These are phyloP conservation scores for Boloria selene DNA, from an alignment of 2,888 invertebrate genomes.

Conservation along the genomic window DNA sequence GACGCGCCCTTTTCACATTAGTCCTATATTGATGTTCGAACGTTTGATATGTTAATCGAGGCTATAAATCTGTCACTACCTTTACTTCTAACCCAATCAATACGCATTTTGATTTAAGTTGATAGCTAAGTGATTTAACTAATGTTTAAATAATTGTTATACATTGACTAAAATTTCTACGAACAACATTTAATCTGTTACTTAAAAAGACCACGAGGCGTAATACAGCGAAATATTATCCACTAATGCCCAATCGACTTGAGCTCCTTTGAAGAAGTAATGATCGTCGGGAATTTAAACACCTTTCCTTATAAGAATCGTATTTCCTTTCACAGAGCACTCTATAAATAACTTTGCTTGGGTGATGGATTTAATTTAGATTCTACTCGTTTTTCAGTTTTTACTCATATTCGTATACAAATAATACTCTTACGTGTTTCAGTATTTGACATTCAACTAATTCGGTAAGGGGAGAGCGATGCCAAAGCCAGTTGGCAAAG, in stretches of 20 bases:
- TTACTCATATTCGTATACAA: slow-evolving; percentile 12
- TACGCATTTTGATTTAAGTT: too few relatives aligned
- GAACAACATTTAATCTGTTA: too few relatives aligned
- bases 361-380: slow-evolving; percentile 13
- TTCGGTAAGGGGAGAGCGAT: slow-evolving; percentile 70
- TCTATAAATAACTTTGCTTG: slow-evolving; percentile 5
- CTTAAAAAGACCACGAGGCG: too few relatives aligned
- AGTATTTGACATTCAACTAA: slow-evolving; percentile 76
- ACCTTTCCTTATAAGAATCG: slow-evolving; percentile 12
- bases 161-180: too few relatives aligned
- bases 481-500: slow-evolving; percentile 61
- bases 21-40: slow-evolving; percentile 28
- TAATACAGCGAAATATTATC: too few relatives aligned
- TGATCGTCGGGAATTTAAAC: slow-evolving; percentile 4
- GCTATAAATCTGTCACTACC: slow-evolving; percentile 17
- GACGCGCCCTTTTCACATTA: slow-evolving; percentile 53
- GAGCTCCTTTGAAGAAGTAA: not conserved
- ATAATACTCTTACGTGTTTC: slow-evolving; percentile 67
- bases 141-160: too few relatives aligned
- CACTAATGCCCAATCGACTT: too few relatives aligned
- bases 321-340: slow-evolving; percentile 10
- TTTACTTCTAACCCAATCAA: too few relatives aligned
- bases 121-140: too few relatives aligned
- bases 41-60: slow-evolving; percentile 33
- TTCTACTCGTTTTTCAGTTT: slow-evolving; percentile 14